Conservation (phyloP, 1,140 invertebrate species). For the Drosophila baimaii region DNA sequence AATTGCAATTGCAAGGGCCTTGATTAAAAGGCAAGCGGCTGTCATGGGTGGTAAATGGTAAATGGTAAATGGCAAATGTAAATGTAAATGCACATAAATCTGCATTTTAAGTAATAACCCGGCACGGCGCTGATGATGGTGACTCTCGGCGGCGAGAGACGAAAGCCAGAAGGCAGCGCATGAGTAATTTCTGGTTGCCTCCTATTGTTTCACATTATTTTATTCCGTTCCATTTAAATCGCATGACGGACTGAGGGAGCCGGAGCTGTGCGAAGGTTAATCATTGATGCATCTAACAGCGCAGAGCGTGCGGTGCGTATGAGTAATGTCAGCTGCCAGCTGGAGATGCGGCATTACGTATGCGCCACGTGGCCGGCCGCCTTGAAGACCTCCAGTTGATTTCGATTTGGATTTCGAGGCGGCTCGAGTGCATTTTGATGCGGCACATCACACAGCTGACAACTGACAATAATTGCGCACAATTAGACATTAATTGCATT, state of each 20-base stretch:
- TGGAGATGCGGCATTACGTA: conserved; percentile 54
- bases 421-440: conserved; percentile 27
- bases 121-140: conserved; percentile 22
- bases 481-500: conserved; percentile 82
- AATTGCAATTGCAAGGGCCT: conserved; percentile 62
- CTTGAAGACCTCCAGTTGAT: conserved; percentile 39
- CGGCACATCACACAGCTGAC: conserved; percentile 49
- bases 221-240: conserved; percentile 32
- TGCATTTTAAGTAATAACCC: conserved; percentile 79
- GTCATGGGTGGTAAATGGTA: conserved; percentile 48
- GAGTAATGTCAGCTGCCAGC: conserved; percentile 57
- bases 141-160: conserved; percentile 26
- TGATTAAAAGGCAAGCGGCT: conserved; percentile 74
- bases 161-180: conserved; percentile 58
- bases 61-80: conserved; percentile 27
- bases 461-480: conserved; percentile 75
- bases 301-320: conserved; percentile 70
- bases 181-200: conserved; percentile 61
- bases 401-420: conserved; percentile 16
- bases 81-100: conserved; percentile 76
- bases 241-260: conserved; percentile 10
- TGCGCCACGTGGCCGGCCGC: conserved; percentile 65
- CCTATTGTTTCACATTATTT: conserved; percentile 17
- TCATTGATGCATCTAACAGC: conserved; percentile 49
- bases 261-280: conserved; percentile 68